Evolutionary conservation across 2,888 invertebrate species (phyloP).

Genomic region (Epiblema foenella): DNA sequence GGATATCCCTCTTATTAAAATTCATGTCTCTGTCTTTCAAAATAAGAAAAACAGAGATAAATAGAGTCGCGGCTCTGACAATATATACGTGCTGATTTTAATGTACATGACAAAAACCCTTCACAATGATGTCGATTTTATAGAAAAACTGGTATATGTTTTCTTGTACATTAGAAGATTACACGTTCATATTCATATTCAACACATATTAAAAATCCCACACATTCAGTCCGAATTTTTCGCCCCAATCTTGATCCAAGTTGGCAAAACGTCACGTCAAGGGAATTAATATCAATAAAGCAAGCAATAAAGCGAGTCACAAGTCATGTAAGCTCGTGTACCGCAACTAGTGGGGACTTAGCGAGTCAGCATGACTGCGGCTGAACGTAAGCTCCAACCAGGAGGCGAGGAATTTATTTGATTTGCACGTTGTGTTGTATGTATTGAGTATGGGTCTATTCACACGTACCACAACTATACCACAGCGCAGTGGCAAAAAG

Average conservation of each 20-base stretch:
- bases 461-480: too few relatives aligned
- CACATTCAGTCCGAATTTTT: not conserved
- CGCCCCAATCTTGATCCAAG: conserved; percentile 24
- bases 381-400: conserved; percentile 14
- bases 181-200: not conserved
- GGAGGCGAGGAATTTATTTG: conserved; percentile 30
- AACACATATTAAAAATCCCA: not conserved
- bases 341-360: conserved; percentile 36
- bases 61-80: not conserved
- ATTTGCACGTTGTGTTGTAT: conserved; percentile 34
- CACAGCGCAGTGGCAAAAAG: too few relatives aligned
- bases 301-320: conserved; percentile 34
- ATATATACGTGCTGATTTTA: too few relatives aligned
- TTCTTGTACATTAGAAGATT: too few relatives aligned
- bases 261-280: conserved; percentile 33
- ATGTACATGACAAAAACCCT: too few relatives aligned
- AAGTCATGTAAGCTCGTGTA: conserved; percentile 33
- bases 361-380: conserved; percentile 33
- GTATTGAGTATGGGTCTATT: not conserved
- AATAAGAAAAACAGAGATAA: not conserved
- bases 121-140: too few relatives aligned
- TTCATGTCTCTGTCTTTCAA: not conserved
- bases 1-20: too few relatives aligned
- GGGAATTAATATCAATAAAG: conserved; percentile 43
- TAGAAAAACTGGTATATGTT: too few relatives aligned